Percentiles rank a stretch among this genome's conserved stretches.
Evolutionary conservation across 2,797 vertebrate species (phyloP).

Genomic region (Kryptopterus vitreolus): DNA sequence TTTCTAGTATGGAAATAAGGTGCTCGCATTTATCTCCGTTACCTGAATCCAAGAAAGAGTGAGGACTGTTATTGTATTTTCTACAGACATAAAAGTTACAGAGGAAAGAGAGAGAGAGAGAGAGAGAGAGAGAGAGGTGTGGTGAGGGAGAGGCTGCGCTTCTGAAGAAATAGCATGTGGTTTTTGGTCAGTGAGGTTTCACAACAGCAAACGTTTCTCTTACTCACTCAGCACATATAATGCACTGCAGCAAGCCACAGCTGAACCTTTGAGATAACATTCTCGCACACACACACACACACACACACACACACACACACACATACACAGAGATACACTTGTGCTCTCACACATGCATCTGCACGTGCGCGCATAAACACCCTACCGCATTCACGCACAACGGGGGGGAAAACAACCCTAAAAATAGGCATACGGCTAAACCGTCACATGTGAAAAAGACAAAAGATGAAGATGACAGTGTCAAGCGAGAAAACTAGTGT

Average conservation of each 20-base stretch:
- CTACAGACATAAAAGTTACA: not conserved
- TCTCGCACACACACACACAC: slow-evolving; percentile 39
- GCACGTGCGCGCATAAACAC: slow-evolving; percentile 15
- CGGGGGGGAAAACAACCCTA: slow-evolving; percentile 44
- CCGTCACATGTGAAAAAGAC: slow-evolving; percentile 43
- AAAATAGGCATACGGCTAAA: slow-evolving; percentile 59
- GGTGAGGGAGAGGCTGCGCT: slow-evolving; percentile 54
- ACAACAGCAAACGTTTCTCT: slow-evolving; percentile 71
- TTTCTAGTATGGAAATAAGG: not conserved
- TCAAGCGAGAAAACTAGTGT: slow-evolving; percentile 23
- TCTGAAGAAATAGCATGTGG: slow-evolving; percentile 72
- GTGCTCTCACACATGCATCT: slow-evolving; percentile 27
- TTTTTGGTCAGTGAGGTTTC: slow-evolving; percentile 79
- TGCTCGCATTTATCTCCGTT: not conserved
- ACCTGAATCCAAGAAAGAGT: not conserved
- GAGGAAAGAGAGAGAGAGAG: not conserved
- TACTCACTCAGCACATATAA: slow-evolving; percentile 75
- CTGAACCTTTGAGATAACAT: slow-evolving; percentile 69
- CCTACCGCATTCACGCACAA: slow-evolving; percentile 35
- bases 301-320: slow-evolving; percentile 47
- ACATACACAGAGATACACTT: slow-evolving; percentile 34
- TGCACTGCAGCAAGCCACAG: slow-evolving; percentile 69
- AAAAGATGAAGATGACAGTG: slow-evolving; percentile 16
- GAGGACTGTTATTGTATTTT: not conserved
- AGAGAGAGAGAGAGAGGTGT: slow-evolving; percentile 46